Conservation (phyloP, 1,140 invertebrate genomes). For the Tetragonula clypearis region DNA sequence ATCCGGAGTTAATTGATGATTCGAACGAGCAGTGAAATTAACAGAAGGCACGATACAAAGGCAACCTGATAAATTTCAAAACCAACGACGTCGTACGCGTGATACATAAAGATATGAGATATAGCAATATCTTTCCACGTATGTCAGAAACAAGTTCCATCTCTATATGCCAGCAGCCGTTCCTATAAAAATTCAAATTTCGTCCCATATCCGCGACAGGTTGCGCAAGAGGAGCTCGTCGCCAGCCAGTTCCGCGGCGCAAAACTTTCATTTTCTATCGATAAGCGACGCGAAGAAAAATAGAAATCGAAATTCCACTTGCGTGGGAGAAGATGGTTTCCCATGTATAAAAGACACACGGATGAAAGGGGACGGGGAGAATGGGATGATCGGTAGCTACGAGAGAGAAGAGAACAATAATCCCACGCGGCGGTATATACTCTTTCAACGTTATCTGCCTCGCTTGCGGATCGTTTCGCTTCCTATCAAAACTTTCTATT, state of each 20-base stretch:
- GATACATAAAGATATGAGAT: no score
- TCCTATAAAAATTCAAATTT: slow-evolving; percentile 48
- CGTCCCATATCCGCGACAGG: background rate
- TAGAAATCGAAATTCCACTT: background rate
- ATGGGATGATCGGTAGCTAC: background rate
- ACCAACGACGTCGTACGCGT: no score
- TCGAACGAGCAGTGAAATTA: no score
- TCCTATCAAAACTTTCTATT: slow-evolving; percentile 20
- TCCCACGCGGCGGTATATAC: background rate
- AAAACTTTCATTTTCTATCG: slow-evolving; percentile 35
- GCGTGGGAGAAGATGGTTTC: background rate
- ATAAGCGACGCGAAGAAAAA: background rate
- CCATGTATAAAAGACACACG: background rate
- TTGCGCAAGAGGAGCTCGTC: slow-evolving; percentile 20
- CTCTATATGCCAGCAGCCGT: background rate
- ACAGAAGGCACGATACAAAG: no score
- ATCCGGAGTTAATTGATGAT: no score
- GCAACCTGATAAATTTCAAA: no score
- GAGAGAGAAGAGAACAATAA: background rate
- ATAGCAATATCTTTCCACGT: background rate
- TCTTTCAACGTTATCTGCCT: background rate
- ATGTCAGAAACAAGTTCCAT: background rate
- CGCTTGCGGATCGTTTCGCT: background rate
- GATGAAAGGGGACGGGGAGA: background rate
- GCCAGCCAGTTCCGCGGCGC: background rate